Percentiles rank a stretch among this genome's conserved stretches.
Conservation (phyloP, 1,140 invertebrate species). For the Listronotus oregonensis region DNA sequence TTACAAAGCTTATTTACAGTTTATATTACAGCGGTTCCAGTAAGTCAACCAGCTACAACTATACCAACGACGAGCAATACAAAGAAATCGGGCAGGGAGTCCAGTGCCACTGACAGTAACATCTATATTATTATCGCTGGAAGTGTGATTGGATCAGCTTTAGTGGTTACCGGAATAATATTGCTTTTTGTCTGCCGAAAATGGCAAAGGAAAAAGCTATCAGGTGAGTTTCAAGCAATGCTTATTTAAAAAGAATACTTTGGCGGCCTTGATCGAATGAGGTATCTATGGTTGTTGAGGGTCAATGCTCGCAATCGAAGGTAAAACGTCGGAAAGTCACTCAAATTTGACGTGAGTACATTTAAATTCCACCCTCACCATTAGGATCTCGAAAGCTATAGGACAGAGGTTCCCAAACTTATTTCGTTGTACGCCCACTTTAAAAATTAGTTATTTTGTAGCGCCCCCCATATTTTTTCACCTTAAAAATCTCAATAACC, state of each 20-base stretch:
- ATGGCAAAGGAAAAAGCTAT: conserved; percentile 50
- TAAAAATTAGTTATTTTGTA: too few species aligned
- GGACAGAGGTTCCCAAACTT: too few species aligned
- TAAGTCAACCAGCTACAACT: conserved; percentile 20
- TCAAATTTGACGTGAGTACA: too few species aligned
- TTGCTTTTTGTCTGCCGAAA: conserved; percentile 60
- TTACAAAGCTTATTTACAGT: conserved; percentile 4
- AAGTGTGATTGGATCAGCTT: conserved; percentile 58
- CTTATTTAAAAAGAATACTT: not conserved
- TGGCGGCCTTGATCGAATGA: not conserved
- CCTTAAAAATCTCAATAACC: too few species aligned
- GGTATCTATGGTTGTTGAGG: not conserved
- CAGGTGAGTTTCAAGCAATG: conserved; percentile 24
- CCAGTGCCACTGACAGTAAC: conserved; percentile 53
- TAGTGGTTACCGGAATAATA: conserved; percentile 57
- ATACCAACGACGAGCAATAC: conserved; percentile 30
- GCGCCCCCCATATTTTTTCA: too few species aligned
- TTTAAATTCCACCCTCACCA: too few species aligned
- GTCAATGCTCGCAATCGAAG: too few species aligned
- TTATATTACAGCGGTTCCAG: conserved; percentile 30
- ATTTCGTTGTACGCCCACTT: too few species aligned
- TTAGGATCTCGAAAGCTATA: too few species aligned
- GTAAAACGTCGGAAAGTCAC: too few species aligned
- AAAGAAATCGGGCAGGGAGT: conserved; percentile 46
- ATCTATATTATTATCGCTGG: conserved; percentile 65